Conservation (phyloP, 2,797 vertebrate species). For the Melanotaenia nigrans region DNA sequence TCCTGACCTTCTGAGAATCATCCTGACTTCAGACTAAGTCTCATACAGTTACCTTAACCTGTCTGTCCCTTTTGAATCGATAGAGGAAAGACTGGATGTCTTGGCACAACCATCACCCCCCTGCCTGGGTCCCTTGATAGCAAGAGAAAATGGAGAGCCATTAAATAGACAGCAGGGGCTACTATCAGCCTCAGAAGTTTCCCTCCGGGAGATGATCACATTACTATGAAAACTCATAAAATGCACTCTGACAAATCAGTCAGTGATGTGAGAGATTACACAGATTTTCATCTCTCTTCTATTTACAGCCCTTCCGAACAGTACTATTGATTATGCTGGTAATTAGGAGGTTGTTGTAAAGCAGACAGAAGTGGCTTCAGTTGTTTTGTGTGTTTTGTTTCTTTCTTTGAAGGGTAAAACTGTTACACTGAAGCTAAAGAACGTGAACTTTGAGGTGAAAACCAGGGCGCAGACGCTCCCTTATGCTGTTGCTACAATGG, state of each 20-base stretch:
- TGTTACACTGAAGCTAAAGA: conserved; percentile 95
- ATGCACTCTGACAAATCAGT: conserved; percentile 57
- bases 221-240: conserved; percentile 58
- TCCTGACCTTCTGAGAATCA: conserved; percentile 15
- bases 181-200: conserved; percentile 65
- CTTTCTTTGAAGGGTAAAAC: conserved; percentile 88
- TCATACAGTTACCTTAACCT: conserved; percentile 54
- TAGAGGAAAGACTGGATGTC: conserved; percentile 43
- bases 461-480: conserved; percentile 88
- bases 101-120: conserved; percentile 62
- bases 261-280: conserved; percentile 37
- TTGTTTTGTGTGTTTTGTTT: conserved; percentile 1
- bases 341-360: conserved; percentile 23
- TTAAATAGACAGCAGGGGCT: conserved; percentile 71
- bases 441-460: conserved; percentile 96
- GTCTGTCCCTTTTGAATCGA: conserved; percentile 57
- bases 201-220: conserved; percentile 66
- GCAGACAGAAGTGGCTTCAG: neutral
- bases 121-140: conserved; percentile 66
- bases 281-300: conserved; percentile 36
- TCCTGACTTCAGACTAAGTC: conserved; percentile 33
- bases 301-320: conserved; percentile 25
- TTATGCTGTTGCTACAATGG: conserved; percentile 85
- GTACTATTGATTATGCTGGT: conserved; percentile 15
- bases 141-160: conserved; percentile 72